These are phyloP conservation scores for western clawed frog (Xenopus tropicalis) DNA, from an alignment of 2,113 vertebrate genomes.

Conservation along the genomic window DNA sequence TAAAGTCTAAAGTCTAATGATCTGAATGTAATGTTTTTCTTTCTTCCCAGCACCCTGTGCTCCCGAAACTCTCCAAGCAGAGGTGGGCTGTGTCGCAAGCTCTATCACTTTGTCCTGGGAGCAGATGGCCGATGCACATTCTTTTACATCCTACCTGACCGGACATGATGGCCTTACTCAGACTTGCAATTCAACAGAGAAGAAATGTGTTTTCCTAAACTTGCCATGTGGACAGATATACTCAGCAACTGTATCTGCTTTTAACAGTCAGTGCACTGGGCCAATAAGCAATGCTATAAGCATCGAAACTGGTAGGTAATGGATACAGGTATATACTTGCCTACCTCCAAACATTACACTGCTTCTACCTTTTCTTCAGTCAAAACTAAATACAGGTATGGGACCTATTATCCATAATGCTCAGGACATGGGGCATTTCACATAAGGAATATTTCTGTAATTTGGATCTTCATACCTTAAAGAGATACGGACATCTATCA, in stretches of 20 bases:
- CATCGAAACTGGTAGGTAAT: conserved; percentile 16
- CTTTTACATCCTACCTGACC: conserved; percentile 51
- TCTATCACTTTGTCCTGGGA: conserved; percentile 59
- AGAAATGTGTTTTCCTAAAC: conserved; percentile 55
- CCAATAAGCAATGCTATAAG: conserved; percentile 44
- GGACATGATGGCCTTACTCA: conserved; percentile 55
- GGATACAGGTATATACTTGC: no score
- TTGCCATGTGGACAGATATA: conserved; percentile 67
- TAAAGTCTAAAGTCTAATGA: not conserved
- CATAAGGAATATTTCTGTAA: no score
- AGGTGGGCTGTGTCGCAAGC: conserved; percentile 40
- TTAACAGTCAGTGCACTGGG: conserved; percentile 57
- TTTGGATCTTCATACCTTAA: no score
- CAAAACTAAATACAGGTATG: no score
- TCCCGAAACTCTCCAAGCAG: conserved; percentile 6
- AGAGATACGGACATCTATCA: no score
- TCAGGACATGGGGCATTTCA: no score
- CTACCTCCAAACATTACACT: no score
- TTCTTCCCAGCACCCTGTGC: conserved; percentile 22
- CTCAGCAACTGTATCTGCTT: conserved; percentile 48
- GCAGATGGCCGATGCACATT: conserved; percentile 49
- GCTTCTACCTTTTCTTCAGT: no score
- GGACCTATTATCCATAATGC: no score
- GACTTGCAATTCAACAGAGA: conserved; percentile 51
- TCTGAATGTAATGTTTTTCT: not conserved